Evolutionary conservation across 2,113 vertebrate species (phyloP).

Genomic region (Cyprinodon variegatus): DNA sequence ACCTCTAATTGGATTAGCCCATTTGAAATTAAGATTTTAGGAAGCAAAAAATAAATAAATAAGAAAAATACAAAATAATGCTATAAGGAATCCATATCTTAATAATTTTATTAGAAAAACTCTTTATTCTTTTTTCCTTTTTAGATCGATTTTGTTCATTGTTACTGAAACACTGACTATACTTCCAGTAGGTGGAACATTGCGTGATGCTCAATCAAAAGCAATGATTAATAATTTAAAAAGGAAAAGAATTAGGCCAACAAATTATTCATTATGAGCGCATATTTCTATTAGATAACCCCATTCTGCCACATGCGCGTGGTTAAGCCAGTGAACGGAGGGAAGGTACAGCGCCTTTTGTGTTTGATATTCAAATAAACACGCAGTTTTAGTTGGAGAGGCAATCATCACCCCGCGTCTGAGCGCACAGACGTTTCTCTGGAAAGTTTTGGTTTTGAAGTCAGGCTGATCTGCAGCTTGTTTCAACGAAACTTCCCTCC

Average conservation of each 20-base stretch:
- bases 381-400: neutral
- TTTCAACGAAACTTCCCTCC: neutral
- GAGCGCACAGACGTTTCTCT: neutral
- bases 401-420: neutral
- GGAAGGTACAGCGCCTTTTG: neutral
- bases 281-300: neutral
- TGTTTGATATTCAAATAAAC: neutral
- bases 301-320: neutral
- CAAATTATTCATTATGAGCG: neutral
- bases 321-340: neutral
- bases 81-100: neutral
- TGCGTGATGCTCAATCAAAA: neutral
- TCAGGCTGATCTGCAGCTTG: neutral
- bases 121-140: neutral
- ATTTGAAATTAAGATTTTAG: neutral
- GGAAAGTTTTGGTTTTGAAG: conserved; percentile 1
- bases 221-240: neutral
- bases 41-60: neutral
- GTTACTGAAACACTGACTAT: neutral
- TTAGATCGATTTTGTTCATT: neutral
- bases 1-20: neutral
- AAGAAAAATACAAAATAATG: too few species aligned
- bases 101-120: too few species aligned
- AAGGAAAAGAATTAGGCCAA: neutral
- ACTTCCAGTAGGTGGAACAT: neutral